Evolutionary conservation across 2,888 invertebrate genomes (phyloP), one percentile per base, ranked within the genome.

Genomic region (Eulithis testata): DNA sequence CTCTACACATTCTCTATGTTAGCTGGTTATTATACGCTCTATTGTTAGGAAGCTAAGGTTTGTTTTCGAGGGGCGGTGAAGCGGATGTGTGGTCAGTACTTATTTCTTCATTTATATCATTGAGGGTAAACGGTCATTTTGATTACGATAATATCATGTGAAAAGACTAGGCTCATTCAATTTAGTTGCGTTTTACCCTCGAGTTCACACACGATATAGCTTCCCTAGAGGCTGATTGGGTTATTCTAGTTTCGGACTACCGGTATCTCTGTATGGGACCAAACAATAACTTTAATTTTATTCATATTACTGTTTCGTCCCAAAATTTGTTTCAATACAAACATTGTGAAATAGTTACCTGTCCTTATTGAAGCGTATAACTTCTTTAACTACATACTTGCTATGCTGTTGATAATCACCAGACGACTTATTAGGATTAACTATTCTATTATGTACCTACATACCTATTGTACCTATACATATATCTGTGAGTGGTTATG

Each of bases 1-100:
- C 62, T 68, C 66, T 66, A 69, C 62, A 72, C 70, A 70, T 67
- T 72, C 70, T 72, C 64, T 55, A 55, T 37, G 6, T n/a, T 12
- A 14, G 51, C 52, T 45, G 11, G n/a, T 44, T 43, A 12, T 52
- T 54, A 31, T 45, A 51, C 9, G 52, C 70, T 65, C 47, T 70
- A 66, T 65, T 51, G 3, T 45, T 49, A 0, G 44, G 11, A n/a
- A 3, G 11, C 14, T 54, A 67, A 45, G 31, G 63, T 51, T 40
- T 55, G 40, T 56, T 67, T 56, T 66, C 5, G 44, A 40, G 47
- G 37, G 61, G 11, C 7, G n/a, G 12, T n/a, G 9, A 37, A 49
- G 49, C 43, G 65, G 69, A 64, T 69, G 56, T 69, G 71, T 72
- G 68, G 68, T 61, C 68, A 66, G 65, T 14, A 11, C 50, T 36